phyloP scores from a whole-genome alignment of 2,888 invertebrate genomes.

The Icerya purchasi region DNA sequence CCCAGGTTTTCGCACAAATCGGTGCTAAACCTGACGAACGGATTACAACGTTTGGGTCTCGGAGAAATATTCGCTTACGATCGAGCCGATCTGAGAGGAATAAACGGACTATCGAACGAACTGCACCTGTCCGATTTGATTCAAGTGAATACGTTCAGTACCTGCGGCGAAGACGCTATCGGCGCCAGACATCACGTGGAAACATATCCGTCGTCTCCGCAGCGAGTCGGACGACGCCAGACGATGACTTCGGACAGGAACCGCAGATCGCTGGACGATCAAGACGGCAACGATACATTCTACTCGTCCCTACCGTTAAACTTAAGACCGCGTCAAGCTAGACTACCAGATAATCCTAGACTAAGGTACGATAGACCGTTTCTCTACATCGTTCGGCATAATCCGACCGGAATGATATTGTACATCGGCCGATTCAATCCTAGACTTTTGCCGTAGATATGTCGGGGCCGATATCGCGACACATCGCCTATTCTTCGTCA shows the following conservation, averaged over 20 bases:
- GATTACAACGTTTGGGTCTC: constrained; percentile 58
- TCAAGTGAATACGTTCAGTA: constrained; percentile 61
- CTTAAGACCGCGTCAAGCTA: constrained; percentile 41
- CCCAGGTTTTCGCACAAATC: constrained; percentile 58
- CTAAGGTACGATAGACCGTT: constrained; percentile 71
- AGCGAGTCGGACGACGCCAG: constrained; percentile 22
- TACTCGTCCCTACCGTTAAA: constrained; percentile 37
- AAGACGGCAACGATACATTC: constrained; percentile 18
- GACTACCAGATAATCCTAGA: constrained; percentile 36
- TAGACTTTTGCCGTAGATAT: constrained; percentile 48
- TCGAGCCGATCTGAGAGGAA: constrained; percentile 48
- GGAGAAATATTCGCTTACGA: constrained; percentile 53
- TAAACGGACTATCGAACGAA: constrained; percentile 58
- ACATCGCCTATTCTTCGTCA: no score
- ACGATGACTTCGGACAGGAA: background rate
- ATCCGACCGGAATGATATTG: constrained; percentile 73
- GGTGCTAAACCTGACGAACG: constrained; percentile 54
- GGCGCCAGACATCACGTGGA: constrained; percentile 58
- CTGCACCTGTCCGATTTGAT: constrained; percentile 64
- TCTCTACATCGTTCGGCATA: constrained; percentile 70
- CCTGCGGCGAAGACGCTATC: constrained; percentile 49
- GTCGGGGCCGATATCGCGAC: no score
- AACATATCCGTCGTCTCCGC: constrained; percentile 50
- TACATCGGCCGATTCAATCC: constrained; percentile 77
- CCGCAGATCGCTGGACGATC: constrained; percentile 23